Evolutionary conservation across 2,888 invertebrate genomes (phyloP), one percentile per base, ranked within the genome.

Genomic region (Callyntrura sp.): DNA sequence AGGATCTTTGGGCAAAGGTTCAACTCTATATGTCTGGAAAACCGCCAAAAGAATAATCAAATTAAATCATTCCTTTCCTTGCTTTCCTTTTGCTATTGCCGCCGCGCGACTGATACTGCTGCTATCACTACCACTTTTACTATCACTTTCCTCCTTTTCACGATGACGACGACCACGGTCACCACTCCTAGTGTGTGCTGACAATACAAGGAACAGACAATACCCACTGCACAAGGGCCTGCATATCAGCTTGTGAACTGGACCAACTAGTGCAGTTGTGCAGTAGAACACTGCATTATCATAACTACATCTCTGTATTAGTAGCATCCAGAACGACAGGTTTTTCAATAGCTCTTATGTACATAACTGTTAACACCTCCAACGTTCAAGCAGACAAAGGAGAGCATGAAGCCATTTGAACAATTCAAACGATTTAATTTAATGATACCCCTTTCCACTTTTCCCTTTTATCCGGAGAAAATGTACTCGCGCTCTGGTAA

Each of bases 1-100:
- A 70, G 90, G 82, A 85, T 90, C 85, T 90, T 91, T 92, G 92
- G 91, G 91, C 91, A 92, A 92, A 91, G 87, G 93, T 92, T 93
- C 93, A 93, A 92, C 90, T 93, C 91, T 93, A 91, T 93, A 88
- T 90, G 90, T 55, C 92, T 93, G 93, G 93, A 93, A 91, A 79
- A 45, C 78, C 85, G 93, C 93, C 93, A 93, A 91, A 92, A 92
- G 92, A 92, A 92, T 92, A 92, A 93, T 93, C 93, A 93, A 92
- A 93, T 93, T 92, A 93, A 92, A 92, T 92, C 91, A 91, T 91
- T 90, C 89, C 86, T 82, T 82, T 82, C 88, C 88, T 90, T 88
- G 23, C 85, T 48, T 85, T 81, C n/a, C n/a, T n/a, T n/a, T n/a
- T n/a, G n/a, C n/a, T 91, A 57, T 78, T 62, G 57, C 70, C 12